phyloP scores from a whole-genome alignment of 2,888 invertebrate species.

The Ophioninae sp. region DNA sequence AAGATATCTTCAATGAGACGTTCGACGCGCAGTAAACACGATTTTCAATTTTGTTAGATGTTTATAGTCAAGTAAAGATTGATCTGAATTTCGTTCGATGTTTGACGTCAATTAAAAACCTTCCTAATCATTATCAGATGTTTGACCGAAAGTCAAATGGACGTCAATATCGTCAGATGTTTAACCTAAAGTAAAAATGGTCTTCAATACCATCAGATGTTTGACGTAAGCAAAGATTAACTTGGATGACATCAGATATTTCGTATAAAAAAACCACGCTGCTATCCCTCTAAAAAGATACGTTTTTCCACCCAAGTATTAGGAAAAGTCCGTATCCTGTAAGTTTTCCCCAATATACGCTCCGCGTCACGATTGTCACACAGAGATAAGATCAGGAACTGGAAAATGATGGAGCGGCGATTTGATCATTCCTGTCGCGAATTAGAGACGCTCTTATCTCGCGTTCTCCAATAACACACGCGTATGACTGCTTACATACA shows the following conservation, averaged over 20 bases:
- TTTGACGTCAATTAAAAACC: too few relatives aligned
- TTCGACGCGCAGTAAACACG: too few relatives aligned
- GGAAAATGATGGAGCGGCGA: conserved; percentile 53
- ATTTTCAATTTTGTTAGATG: too few relatives aligned
- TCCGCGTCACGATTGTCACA: not conserved
- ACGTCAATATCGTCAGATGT: not conserved
- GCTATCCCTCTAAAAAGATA: not conserved
- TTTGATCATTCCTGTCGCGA: conserved; percentile 50
- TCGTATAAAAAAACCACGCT: not conserved
- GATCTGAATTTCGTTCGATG: too few relatives aligned
- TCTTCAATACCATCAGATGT: not conserved
- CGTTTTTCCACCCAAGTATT: not conserved
- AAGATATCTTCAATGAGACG: too few relatives aligned
- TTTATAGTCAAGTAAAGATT: too few relatives aligned
- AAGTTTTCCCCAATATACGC: not conserved
- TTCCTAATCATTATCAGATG: too few relatives aligned
- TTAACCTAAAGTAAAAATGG: not conserved
- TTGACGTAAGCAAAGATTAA: not conserved
- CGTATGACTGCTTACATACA: not conserved
- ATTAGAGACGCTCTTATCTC: conserved; percentile 32
- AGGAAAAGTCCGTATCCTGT: not conserved
- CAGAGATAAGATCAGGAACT: conserved; percentile 53
- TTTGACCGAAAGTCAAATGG: not conserved
- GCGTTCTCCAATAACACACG: not conserved
- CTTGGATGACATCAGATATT: not conserved